Base-by-base conservation (phyloP, 2,888 invertebrate genomes). In the Andrena haemorrhoa region DNA sequence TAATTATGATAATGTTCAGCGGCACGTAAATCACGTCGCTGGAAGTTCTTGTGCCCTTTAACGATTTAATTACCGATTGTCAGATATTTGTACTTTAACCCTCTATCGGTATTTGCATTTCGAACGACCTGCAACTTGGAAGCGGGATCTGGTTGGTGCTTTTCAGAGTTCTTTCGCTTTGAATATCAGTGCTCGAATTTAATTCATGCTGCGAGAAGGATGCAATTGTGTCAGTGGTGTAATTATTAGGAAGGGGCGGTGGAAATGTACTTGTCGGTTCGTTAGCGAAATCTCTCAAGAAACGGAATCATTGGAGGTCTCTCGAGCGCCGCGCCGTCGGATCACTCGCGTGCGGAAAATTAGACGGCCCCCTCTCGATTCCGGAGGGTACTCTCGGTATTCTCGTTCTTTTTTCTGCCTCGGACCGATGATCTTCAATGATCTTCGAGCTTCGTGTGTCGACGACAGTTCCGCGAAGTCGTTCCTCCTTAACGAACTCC, bases 261-360 rank as follows among this genome's bases (percentile, higher is more conserved):
- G 10, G 35, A 8, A 8, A 33, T n/a, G 64, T 20, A 56, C 20
- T 16, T n/a, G 69, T n/a, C 35, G 58, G 51, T 85, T 87, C 79
- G 73, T 87, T 84, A 86, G 53, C 65, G 71, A 72, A 49, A 74
- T 63, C 66, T 61, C 60, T 56, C 51, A 53, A 58, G 78, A 75
- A 69, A 35, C 61, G 58, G 77, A 79, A 20, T 61, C 56, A 69
- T 41, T 29, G 23, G 47, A 70, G 41, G 56, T 66, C 61, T 60
- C 53, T 60, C 83, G 80, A 73, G 81, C 68, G 76, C 88, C 86
- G 81, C 68, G 76, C 88, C 86, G 86, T 87, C 87, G 89, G 88
- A 88, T 82, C 61, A 85, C 84, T 89, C 85, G 89, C 89, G 89
- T 90, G 89, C 90, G 87, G 86, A 83, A 90, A 90, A 90, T 90